Base-by-base conservation (phyloP, 2,888 invertebrate species). In the Sphinx pinastri region DNA sequence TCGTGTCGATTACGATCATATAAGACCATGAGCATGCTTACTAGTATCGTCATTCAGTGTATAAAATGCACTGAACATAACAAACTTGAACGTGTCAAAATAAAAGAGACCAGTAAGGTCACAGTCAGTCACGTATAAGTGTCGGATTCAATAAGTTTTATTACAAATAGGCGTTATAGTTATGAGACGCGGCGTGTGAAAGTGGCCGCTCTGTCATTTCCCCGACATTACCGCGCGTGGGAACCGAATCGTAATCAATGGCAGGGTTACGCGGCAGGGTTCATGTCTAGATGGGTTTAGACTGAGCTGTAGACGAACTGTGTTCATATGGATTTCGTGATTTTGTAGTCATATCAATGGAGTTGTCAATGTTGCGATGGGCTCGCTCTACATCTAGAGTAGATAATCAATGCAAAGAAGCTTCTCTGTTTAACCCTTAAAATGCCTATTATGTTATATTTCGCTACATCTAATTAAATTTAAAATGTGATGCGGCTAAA, bases 171-270 rank as follows among this genome's bases (percentile, higher is more conserved):
- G 66, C 52, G 69, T 70, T 73, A 66, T 67, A 74, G 73, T 71
- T 31, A 25, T 74, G 68, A 68, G 68, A 67, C 51, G 68, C 52
- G 81, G 79, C 86, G 87, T 87, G 86, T 87, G 87, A 87, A 85
- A 72, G 73, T 66, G 77, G 75, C 75, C 80, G 82, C 78, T 77
- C 85, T 87, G 87, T 87, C 86, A 87, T 87, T 87, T 87, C 83
- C 76, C 84, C 84, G 84, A 80, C 81, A 83, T 84, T 85, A 87
- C 81, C 77, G 82, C 75, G 77, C 85, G 86, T 86, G 86, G 86
- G 86, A 86, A 86, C 31, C 52, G 16, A 16, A 19, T 16, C 19
- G 63, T 63, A 63, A 63, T 63, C 63, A 63, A 49, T 63, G 63
- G 63, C 45, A 60, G 47, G 63, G 63, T 63, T 63, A 63, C 63